A percentile compares a stretch with the other conserved stretches of the same genome.
phyloP scores from a whole-genome alignment of 2,888 invertebrate genomes.

The Limenitis camilla region DNA sequence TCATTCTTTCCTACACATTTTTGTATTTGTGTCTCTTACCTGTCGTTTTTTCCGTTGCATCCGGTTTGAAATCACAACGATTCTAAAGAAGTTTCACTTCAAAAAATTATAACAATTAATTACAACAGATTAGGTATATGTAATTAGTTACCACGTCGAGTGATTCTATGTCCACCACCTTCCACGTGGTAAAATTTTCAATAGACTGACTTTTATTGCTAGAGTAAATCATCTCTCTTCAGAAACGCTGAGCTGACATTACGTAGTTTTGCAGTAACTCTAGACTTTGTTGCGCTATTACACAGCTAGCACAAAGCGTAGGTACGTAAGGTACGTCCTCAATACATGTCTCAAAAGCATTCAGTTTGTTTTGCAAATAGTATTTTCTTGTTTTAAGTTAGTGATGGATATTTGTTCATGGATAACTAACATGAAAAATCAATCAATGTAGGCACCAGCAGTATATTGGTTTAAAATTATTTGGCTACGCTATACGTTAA shows the following conservation, averaged over 20 bases:
- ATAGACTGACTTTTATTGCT: conserved; percentile 23
- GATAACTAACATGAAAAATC: conserved; percentile 14
- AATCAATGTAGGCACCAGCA: background rate
- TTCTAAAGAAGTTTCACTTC: too few species aligned
- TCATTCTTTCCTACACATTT: too few species aligned
- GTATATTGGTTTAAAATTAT: background rate
- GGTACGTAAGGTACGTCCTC: background rate
- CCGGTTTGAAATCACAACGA: too few species aligned
- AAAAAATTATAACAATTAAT: too few species aligned
- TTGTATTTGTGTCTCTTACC: too few species aligned
- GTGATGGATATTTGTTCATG: conserved; percentile 15
- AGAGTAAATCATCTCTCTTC: conserved; percentile 24
- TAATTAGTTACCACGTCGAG: background rate
- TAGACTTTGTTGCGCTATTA: conserved; percentile 26
- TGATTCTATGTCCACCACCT: background rate
- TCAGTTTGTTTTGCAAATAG: conserved; percentile 25
- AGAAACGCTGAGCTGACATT: conserved; percentile 22
- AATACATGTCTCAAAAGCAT: conserved; percentile 18
- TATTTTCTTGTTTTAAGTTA: conserved; percentile 18
- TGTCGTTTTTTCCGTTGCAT: too few species aligned
- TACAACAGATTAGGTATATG: too few species aligned
- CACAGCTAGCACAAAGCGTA: conserved; percentile 19
- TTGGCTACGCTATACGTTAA: too few species aligned
- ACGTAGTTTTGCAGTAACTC: conserved; percentile 26
- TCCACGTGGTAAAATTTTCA: conserved; percentile 10